A percentile compares a stretch with the other conserved stretches of the same genome.
These are phyloP conservation scores for Zaprionus kolodkinae DNA, from an alignment of 1,140 invertebrate species.

Conservation along the genomic window DNA sequence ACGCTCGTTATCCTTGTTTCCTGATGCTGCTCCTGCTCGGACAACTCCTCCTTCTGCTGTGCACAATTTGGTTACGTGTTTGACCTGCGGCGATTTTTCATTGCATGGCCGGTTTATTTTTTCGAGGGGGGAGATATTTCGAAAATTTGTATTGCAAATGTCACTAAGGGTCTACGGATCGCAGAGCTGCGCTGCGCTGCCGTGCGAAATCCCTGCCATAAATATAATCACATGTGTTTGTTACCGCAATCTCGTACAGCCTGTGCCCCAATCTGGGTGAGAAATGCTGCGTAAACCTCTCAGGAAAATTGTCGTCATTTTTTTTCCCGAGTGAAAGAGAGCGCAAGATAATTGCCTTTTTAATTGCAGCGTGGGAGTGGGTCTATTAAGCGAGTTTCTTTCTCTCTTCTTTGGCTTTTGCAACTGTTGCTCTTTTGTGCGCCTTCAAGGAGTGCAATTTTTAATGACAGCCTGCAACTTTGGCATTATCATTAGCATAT, in stretches of 20 bases:
- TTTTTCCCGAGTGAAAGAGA: background rate
- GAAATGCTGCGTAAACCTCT: background rate
- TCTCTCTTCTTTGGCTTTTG: background rate
- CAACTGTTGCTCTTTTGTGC: background rate
- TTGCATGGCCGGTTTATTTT: conserved; percentile 62
- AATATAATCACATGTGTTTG: conserved; percentile 57
- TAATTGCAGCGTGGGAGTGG: background rate
- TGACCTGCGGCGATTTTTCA: conserved; percentile 81
- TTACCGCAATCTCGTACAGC: conserved; percentile 11
- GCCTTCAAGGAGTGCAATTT: conserved; percentile 43
- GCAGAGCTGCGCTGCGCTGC: background rate
- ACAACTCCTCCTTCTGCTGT: conserved; percentile 36
- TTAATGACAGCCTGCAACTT: conserved; percentile 60
- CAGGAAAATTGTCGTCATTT: conserved; percentile 22
- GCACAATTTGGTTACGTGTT: conserved; percentile 81
- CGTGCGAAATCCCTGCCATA: conserved; percentile 36
- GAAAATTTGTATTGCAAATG: conserved; percentile 78
- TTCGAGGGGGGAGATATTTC: conserved; percentile 49
- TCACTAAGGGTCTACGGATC: conserved; percentile 37
- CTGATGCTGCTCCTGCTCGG: conserved; percentile 55
- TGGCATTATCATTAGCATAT: conserved; percentile 78
- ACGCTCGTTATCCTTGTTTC: conserved; percentile 82
- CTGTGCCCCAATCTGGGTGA: background rate
- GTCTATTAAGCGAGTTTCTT: background rate
- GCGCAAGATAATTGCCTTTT: conserved; percentile 8